These are phyloP conservation scores for Zaprionus obscuricornis DNA, from an alignment of 2,888 invertebrate genomes.

Conservation along the genomic window DNA sequence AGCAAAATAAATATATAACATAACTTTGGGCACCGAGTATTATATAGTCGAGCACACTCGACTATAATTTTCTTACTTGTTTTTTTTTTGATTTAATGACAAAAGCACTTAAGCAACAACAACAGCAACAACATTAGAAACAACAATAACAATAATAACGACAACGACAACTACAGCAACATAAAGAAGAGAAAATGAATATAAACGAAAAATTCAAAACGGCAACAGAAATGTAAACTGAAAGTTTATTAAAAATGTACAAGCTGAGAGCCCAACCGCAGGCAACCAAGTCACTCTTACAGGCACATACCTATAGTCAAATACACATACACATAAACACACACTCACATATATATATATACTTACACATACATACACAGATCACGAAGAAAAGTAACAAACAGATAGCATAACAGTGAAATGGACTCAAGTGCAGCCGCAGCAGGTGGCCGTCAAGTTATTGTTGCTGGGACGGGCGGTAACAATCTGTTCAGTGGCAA, in stretches of 20 bases:
- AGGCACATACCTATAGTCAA: background rate
- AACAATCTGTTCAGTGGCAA: constrained; percentile 11
- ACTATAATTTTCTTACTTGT: no score
- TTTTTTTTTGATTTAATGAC: constrained; percentile 36
- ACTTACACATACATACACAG: background rate
- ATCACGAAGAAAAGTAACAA: constrained; percentile 37
- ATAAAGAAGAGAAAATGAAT: constrained; percentile 12
- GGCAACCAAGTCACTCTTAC: constrained; percentile 26
- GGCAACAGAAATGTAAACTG: constrained; percentile 46
- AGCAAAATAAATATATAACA: no score
- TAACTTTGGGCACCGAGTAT: no score
- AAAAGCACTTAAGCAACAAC: constrained; percentile 32
- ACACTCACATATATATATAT: background rate
- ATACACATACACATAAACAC: background rate
- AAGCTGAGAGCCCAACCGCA: constrained; percentile 43
- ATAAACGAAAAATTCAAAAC: constrained; percentile 27
- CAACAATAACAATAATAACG: background rate
- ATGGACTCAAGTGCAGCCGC: constrained; percentile 76
- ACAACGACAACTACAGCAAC: constrained; percentile 13
- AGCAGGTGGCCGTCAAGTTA: constrained; percentile 73
- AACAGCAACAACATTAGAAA: constrained; percentile 15
- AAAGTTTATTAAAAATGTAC: constrained; percentile 74
- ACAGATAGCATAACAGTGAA: constrained; percentile 59
- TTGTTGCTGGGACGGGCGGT: constrained; percentile 39
- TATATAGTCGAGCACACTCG: no score